Percentiles rank a stretch among this genome's conserved stretches.
phyloP scores from a whole-genome alignment of 2,888 invertebrate genomes.

The Salpingus planirostris region DNA sequence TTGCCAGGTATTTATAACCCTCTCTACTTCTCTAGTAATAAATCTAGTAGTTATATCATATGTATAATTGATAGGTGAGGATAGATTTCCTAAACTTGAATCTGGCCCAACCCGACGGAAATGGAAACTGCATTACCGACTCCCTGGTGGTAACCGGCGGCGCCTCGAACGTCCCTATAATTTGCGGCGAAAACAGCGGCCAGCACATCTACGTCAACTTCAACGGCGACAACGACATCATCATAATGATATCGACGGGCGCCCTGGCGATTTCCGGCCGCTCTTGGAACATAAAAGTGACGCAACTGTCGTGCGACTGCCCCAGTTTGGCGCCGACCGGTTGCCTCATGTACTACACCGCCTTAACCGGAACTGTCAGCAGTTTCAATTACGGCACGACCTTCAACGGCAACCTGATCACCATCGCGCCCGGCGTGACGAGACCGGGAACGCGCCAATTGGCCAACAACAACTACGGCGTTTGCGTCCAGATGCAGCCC shows the following conservation, averaged over 20 bases:
- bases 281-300: slow-evolving; percentile 66
- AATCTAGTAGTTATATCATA: no score
- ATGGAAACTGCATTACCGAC: slow-evolving; percentile 64
- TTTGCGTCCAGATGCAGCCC: slow-evolving; percentile 64
- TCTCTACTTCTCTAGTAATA: no score
- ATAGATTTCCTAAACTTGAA: slow-evolving; percentile 68
- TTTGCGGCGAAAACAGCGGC: slow-evolving; percentile 76
- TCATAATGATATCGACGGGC: slow-evolving; percentile 58
- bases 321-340: slow-evolving; percentile 65
- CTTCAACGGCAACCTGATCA: slow-evolving; percentile 20
- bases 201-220: slow-evolving; percentile 73
- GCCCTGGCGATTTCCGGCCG: slow-evolving; percentile 51
- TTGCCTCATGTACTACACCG: slow-evolving; percentile 67
- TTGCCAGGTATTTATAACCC: slow-evolving; percentile 51
- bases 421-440: slow-evolving; percentile 14
- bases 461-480: slow-evolving; percentile 64
- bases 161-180: slow-evolving; percentile 58
- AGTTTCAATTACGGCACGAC: slow-evolving; percentile 70
- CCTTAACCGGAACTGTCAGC: slow-evolving; percentile 51
- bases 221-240: slow-evolving; percentile 57
- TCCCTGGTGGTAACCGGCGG: slow-evolving; percentile 62
- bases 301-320: slow-evolving; percentile 66
- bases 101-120: slow-evolving; percentile 63
- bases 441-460: slow-evolving; percentile 59
- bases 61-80: slow-evolving; percentile 50